These are phyloP conservation scores for Lydus trimaculatus DNA, from an alignment of 2,888 invertebrate genomes.

Conservation along the genomic window DNA sequence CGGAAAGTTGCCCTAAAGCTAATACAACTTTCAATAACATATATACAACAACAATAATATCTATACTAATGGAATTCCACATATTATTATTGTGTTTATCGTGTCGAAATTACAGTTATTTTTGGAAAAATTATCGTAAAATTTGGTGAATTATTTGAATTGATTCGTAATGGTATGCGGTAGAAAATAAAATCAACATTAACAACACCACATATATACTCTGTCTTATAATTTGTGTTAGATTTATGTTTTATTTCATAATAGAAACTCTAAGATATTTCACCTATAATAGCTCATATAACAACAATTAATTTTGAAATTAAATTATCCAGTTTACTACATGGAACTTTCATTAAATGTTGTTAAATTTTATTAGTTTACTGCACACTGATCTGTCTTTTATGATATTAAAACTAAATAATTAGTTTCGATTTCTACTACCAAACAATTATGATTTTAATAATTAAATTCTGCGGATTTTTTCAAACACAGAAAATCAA, in stretches of 20 bases:
- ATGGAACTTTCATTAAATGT: constrained; percentile 5
- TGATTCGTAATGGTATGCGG: background rate
- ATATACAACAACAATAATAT: background rate
- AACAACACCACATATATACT: too few relatives aligned
- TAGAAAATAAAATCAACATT: background rate
- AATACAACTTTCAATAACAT: background rate
- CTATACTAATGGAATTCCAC: background rate
- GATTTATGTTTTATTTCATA: constrained; percentile 8
- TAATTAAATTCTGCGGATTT: background rate
- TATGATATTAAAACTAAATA: background rate
- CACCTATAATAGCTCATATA: constrained; percentile 6
- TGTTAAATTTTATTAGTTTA: constrained; percentile 5
- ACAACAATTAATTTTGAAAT: constrained; percentile 8
- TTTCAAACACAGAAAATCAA: too few relatives aligned
- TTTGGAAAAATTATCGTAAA: background rate
- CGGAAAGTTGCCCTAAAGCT: constrained; percentile 4
- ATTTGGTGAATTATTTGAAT: background rate
- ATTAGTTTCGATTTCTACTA: background rate
- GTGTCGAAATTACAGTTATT: background rate
- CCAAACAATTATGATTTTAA: background rate
- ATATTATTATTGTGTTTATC: background rate
- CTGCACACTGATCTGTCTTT: background rate
- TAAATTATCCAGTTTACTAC: background rate
- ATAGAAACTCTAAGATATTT: background rate
- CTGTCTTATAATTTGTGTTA: background rate